Percentiles rank a stretch among this genome's conserved stretches.
These are phyloP conservation scores for Hexactinellida sp. DNA, from an alignment of 37 sponge, comb jelly and placozoan species.

Conservation along the genomic window DNA sequence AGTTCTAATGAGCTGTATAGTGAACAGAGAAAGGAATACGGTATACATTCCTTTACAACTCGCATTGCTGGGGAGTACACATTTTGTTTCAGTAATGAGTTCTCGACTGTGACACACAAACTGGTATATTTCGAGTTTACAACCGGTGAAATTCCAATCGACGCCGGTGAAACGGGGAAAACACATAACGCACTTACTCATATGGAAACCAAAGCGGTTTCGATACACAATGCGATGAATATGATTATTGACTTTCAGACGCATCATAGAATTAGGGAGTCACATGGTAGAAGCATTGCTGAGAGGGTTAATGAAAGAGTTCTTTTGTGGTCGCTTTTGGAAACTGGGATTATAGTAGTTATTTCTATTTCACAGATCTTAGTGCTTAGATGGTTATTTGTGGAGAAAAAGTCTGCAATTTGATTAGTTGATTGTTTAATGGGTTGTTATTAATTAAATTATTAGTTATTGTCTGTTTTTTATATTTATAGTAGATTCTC, in stretches of 20 bases:
- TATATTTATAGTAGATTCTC: too few species aligned
- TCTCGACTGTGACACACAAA: conserved; percentile 95
- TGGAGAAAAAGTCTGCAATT: conserved; percentile 53
- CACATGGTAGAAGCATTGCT: conserved; percentile 51
- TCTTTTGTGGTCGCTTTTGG: conserved; percentile 78
- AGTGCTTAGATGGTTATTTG: conserved; percentile 81
- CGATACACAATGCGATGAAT: conserved; percentile 75
- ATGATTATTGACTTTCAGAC: conserved; percentile 82
- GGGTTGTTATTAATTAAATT: too few species aligned
- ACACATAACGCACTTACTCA: conserved; percentile 76
- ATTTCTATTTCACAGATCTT: conserved; percentile 69
- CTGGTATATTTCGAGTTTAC: conserved; percentile 81
- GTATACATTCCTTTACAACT: conserved; percentile 51
- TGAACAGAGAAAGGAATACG: conserved; percentile 73
- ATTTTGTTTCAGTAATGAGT: conserved; percentile 97
- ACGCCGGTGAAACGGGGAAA: conserved; percentile 5
- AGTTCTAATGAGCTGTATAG: conserved; percentile 43
- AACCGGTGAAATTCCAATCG: background rate
- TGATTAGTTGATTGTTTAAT: conserved; percentile 22
- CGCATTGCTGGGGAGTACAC: conserved; percentile 52
- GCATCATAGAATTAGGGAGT: conserved; percentile 46
- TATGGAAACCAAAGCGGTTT: conserved; percentile 65
- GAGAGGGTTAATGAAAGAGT: conserved; percentile 71
- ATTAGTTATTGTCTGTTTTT: too few species aligned
- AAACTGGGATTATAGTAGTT: conserved; percentile 57